Evolutionary conservation across 92 coral and sea anemone genomes (phyloP), one percentile per base, ranked within the genome.

Genomic region (Porites divaricata): DNA sequence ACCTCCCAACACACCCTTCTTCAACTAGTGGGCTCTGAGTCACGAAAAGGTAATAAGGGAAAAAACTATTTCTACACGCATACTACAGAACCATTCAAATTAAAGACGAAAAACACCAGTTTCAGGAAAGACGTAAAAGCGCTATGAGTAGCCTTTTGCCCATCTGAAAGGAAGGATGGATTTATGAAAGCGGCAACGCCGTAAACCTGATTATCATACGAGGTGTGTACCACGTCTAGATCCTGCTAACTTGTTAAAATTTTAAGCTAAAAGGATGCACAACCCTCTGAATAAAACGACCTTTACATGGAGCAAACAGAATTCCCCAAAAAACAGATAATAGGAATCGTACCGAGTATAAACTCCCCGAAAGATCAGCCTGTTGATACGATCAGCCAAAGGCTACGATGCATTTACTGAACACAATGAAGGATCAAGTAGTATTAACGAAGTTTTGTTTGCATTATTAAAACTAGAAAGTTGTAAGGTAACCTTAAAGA

Each of bases 341-440:
- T 16, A 54, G 6, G 11, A 41, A 11, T n/a, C 41, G 61, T 61
- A 41, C 35, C 28, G 26, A 1, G 4, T 16, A 41, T 28, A 52
- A 58, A 28, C 52, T n/a, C 4, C 56, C n/a, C 24, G 45, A 10
- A 23, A 53, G 76, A 70, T 72, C 68, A 61, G 63, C 85, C 12
- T 10, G 72, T 59, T 79, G 72, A 65, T 23, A 71, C 19, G 86
- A 82, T 72, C 79, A 63, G 58, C 57, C 21, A 71, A 35, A 53
- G 70, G 85, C 85, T 81, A 21, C 19, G 61, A 74, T 63, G 16
- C 49, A 28, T 22, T 72, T 9, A 17, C 22, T 14, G 79, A 58
- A 48, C 85, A 81, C 78, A 81, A 81, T 58, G 77, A 58, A 70
- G 78, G 78, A 81, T 81, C 85, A 72, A 70, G 78, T 20, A 71